phyloP scores from a whole-genome alignment of 2,888 invertebrate genomes.

The Plagodis dolabraria region DNA sequence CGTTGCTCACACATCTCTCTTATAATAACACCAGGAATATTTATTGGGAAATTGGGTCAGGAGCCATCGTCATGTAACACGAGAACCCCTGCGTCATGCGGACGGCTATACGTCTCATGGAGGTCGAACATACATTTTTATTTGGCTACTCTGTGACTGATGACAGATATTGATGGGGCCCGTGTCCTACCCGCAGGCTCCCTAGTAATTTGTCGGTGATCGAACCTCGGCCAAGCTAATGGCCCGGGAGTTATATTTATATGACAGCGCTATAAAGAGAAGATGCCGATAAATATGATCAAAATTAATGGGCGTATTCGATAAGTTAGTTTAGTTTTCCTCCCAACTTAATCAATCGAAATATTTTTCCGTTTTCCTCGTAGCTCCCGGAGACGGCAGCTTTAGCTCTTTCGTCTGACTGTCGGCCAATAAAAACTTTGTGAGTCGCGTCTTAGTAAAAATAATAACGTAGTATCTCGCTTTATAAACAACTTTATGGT shows the following conservation, averaged over 20 bases:
- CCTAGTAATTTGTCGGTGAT: constrained; percentile 61
- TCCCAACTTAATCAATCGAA: constrained; percentile 46
- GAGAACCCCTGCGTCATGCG: constrained; percentile 59
- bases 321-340: constrained; percentile 56
- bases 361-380: constrained; percentile 43
- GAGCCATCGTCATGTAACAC: constrained; percentile 55
- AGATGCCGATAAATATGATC: constrained; percentile 63
- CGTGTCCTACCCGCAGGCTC: constrained; percentile 57
- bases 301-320: constrained; percentile 62
- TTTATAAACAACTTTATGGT: constrained; percentile 30
- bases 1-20: constrained; percentile 12
- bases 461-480: constrained; percentile 26
- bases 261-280: constrained; percentile 69
- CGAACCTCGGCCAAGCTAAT: constrained; percentile 61
- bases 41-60: constrained; percentile 65
- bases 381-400: constrained; percentile 29
- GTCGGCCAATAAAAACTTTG: constrained; percentile 37
- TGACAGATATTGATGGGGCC: constrained; percentile 80
- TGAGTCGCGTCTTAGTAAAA: constrained; percentile 30
- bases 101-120: constrained; percentile 43
- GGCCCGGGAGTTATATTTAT: constrained; percentile 70
- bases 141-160: constrained; percentile 74
- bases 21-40: constrained; percentile 47
- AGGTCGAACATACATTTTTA: constrained; percentile 72
- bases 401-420: constrained; percentile 28